Evolutionary conservation across 1,140 invertebrate species (phyloP).

Genomic region (Cyphomyrmex costatus): DNA sequence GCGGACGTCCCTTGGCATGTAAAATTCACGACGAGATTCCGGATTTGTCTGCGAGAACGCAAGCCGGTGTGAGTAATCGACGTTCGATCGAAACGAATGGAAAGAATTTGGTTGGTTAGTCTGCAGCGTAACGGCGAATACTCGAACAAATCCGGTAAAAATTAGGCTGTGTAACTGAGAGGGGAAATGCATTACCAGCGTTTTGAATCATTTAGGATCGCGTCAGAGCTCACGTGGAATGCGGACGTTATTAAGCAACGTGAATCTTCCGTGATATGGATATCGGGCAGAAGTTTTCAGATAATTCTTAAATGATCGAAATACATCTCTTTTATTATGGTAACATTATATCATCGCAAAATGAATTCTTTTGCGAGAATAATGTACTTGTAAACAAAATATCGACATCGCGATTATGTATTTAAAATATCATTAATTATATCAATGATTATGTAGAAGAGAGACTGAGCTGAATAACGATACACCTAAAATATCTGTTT

Average conservation of each 20-base stretch:
- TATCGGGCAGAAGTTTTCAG: slow-evolving; percentile 20
- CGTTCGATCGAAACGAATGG: slow-evolving; percentile 69
- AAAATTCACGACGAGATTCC: slow-evolving; percentile 75
- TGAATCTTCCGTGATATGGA: slow-evolving; percentile 14
- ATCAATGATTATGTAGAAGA: not conserved
- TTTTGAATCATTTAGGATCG: slow-evolving; percentile 63
- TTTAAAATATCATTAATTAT: slow-evolving; percentile 13
- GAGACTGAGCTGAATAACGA: not conserved
- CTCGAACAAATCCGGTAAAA: slow-evolving; percentile 61
- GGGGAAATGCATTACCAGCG: slow-evolving; percentile 65
- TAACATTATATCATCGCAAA: not conserved
- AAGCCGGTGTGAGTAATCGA: slow-evolving; percentile 61
- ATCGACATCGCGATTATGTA: not conserved
- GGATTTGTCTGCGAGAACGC: slow-evolving; percentile 68
- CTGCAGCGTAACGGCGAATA: slow-evolving; percentile 35
- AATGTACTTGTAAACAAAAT: not conserved
- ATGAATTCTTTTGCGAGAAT: not conserved
- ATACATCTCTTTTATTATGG: slow-evolving; percentile 16
- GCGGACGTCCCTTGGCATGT: slow-evolving; percentile 65
- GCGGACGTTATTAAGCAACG: slow-evolving; percentile 40
- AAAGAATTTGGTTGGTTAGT: slow-evolving; percentile 66
- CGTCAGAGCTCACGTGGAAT: slow-evolving; percentile 28
- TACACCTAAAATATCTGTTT: not conserved
- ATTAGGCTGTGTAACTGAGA: slow-evolving; percentile 61
- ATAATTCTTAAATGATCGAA: slow-evolving; percentile 19